phyloP scores from a whole-genome alignment of 2,888 invertebrate species.

The Sympetrum striolatum region DNA sequence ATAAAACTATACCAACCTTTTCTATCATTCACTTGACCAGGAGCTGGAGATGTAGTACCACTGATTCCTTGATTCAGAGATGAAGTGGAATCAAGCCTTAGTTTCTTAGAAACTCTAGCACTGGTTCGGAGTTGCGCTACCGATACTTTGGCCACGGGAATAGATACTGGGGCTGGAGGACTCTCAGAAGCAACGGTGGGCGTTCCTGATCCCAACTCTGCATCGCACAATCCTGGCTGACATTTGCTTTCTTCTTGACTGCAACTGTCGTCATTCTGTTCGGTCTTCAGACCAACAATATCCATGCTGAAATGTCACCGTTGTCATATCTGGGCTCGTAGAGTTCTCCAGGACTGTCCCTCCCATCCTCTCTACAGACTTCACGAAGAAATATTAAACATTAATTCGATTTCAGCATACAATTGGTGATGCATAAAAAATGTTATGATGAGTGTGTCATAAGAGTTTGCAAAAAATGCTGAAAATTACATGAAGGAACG shows the following conservation, averaged over 20 bases:
- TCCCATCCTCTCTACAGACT: conserved; percentile 23
- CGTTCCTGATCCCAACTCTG: background rate
- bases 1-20: conserved; percentile 51
- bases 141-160: background rate
- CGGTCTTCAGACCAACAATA: conserved; percentile 27
- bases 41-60: conserved; percentile 49
- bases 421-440: too few relatives aligned
- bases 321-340: conserved; percentile 28
- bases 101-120: conserved; percentile 80
- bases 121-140: conserved; percentile 67
- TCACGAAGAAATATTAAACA: too few relatives aligned
- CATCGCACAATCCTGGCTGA: background rate
- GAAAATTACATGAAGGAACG: too few relatives aligned
- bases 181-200: background rate
- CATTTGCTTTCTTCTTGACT: conserved; percentile 27
- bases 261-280: conserved; percentile 33
- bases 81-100: conserved; percentile 68
- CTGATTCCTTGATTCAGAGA: conserved; percentile 56
- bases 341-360: conserved; percentile 18
- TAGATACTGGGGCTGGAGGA: background rate
- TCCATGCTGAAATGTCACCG: conserved; percentile 9
- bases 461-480: too few relatives aligned
- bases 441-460: too few relatives aligned
- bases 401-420: too few relatives aligned
- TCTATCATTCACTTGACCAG: conserved; percentile 52